Conservation (phyloP, 2,797 vertebrate genomes). For the Thunnus albacares region DNA sequence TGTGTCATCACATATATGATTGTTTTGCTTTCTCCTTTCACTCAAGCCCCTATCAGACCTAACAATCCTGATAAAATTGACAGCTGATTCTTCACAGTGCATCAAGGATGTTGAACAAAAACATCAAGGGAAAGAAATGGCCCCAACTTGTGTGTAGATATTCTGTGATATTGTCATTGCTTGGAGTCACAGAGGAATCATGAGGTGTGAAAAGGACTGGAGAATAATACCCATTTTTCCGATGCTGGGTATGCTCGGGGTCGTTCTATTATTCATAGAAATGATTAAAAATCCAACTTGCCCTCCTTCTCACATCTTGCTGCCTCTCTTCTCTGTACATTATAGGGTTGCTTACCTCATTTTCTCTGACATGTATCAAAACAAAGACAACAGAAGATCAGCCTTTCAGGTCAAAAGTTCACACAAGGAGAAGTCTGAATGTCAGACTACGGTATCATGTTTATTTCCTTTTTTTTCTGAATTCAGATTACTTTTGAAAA, state of each 20-base stretch:
- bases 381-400: constrained; percentile 12
- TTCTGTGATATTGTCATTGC: constrained; percentile 1
- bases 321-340: constrained; percentile 38
- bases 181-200: constrained; percentile 1
- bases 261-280: constrained; percentile 69
- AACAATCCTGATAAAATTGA: background rate
- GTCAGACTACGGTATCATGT: background rate
- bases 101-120: background rate
- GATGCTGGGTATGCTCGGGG: constrained; percentile 16
- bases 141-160: background rate
- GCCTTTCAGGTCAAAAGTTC: constrained; percentile 28
- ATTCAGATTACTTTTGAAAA: constrained; percentile 27
- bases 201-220: constrained; percentile 23
- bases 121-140: background rate
- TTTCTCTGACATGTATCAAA: constrained; percentile 21
- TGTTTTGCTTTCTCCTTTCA: background rate
- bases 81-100: background rate
- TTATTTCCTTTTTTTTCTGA: constrained; percentile 6
- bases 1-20: background rate
- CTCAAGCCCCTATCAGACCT: background rate
- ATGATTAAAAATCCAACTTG: constrained; percentile 69
- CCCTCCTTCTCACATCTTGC: constrained; percentile 38
- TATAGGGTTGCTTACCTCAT: background rate
- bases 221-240: constrained; percentile 45
- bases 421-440: constrained; percentile 11